Percentiles rank a stretch among this genome's conserved stretches.
Conservation (phyloP, 2,888 invertebrate species). For the Tetragonula carbonaria region DNA sequence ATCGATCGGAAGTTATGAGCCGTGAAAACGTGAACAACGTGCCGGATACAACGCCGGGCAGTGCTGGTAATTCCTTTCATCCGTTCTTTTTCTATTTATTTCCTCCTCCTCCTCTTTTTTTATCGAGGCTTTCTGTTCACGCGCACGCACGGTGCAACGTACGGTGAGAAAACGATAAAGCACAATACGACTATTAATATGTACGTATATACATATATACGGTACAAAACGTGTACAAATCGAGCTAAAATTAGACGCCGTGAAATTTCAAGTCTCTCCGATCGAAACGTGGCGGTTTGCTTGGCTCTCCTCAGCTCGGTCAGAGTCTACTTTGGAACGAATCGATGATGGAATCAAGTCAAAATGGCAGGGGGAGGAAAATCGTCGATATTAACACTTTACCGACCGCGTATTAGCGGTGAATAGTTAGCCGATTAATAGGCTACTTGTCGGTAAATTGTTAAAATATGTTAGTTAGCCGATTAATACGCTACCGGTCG, state of each 20-base stretch:
- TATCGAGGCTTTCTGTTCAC: background rate
- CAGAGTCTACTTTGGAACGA: background rate
- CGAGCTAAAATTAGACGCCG: background rate
- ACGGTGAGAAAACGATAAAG: slow-evolving; percentile 1
- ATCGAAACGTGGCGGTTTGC: background rate
- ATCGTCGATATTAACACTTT: too few species aligned
- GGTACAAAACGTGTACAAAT: background rate
- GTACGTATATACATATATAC: too few species aligned
- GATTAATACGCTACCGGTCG: too few species aligned
- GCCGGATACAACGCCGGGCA: slow-evolving; percentile 38
- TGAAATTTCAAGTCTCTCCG: background rate
- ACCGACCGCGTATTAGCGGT: too few species aligned
- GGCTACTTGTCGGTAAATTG: too few species aligned
- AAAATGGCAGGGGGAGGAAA: too few species aligned
- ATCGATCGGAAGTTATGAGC: slow-evolving; percentile 45
- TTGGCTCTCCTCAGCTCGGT: background rate
- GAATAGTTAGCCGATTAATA: too few species aligned
- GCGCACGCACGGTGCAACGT: background rate
- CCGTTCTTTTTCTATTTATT: background rate
- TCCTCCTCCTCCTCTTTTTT: background rate
- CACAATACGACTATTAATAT: slow-evolving; percentile 18
- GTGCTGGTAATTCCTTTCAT: slow-evolving; percentile 56
- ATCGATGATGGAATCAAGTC: background rate
- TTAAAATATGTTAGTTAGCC: too few species aligned
- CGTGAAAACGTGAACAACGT: slow-evolving; percentile 42